Evolutionary conservation across 2,113 vertebrate species (phyloP).

Genomic region (Stegastes partitus): DNA sequence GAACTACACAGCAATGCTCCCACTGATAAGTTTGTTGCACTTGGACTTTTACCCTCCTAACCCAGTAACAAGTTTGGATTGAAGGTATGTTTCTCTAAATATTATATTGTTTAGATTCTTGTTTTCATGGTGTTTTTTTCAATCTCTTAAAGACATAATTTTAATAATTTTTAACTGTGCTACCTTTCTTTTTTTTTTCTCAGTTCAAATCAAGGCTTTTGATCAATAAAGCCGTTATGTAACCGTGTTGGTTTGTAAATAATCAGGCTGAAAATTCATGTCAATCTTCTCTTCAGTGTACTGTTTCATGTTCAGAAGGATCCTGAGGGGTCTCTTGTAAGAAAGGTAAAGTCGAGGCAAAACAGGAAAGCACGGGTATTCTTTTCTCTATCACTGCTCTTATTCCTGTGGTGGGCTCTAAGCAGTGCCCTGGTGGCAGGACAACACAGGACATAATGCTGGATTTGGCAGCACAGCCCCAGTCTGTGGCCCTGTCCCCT

Average conservation of each 20-base stretch:
- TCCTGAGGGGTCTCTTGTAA: background rate
- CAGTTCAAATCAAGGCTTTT: too few species aligned
- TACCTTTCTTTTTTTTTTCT: background rate
- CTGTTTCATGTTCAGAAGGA: constrained; percentile 4
- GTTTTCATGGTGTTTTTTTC: too few species aligned
- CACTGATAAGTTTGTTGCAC: too few species aligned
- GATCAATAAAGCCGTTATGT: too few species aligned
- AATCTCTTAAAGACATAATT: background rate
- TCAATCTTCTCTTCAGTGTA: too few species aligned
- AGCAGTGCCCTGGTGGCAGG: constrained; percentile 58
- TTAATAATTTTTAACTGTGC: background rate
- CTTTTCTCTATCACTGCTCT: constrained; percentile 3
- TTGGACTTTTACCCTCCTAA: too few species aligned
- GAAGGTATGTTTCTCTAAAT: too few species aligned
- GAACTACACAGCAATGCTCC: too few species aligned
- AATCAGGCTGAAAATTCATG: too few species aligned
- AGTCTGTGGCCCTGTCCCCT: constrained; percentile 36
- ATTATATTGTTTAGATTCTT: too few species aligned
- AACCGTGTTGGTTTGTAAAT: too few species aligned
- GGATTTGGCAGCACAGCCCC: constrained; percentile 28
- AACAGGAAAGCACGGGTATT: background rate
- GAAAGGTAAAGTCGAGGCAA: background rate
- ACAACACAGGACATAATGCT: constrained; percentile 28
- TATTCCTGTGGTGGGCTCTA: constrained; percentile 16
- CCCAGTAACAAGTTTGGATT: too few species aligned